phyloP scores from a whole-genome alignment of 2,888 invertebrate species.

The Apamea monoglypha region DNA sequence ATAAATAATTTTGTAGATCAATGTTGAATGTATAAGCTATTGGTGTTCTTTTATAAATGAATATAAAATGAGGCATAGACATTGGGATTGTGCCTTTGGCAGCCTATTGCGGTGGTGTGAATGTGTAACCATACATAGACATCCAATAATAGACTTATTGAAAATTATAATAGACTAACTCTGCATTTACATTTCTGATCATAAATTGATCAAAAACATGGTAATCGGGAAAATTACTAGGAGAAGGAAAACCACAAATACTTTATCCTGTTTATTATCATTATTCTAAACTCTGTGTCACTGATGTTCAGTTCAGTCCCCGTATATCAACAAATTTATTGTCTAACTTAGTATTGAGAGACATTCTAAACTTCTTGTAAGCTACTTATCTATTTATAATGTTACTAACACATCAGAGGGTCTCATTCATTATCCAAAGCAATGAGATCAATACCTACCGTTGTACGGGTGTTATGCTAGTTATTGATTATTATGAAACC shows the following conservation, averaged over 20 bases:
- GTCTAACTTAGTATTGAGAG: not conserved
- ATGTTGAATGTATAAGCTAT: not conserved
- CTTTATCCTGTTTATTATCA: constrained; percentile 13
- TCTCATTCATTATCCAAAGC: not conserved
- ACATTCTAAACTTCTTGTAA: constrained; percentile 4
- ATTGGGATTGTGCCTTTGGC: not conserved
- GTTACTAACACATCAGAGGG: not conserved
- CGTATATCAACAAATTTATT: not conserved
- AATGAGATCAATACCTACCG: not conserved
- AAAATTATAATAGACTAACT: not conserved
- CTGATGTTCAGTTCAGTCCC: not conserved
- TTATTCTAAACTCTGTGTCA: constrained; percentile 6
- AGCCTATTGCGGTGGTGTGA: not conserved
- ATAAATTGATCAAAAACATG: not conserved
- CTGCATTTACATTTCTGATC: not conserved
- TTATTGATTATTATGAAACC: not conserved
- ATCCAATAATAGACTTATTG: not conserved
- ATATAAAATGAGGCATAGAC: too few species aligned
- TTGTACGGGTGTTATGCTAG: not conserved
- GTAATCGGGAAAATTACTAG: not conserved
- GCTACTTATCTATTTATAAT: not conserved
- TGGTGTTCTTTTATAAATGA: not conserved
- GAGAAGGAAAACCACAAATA: constrained; percentile 16
- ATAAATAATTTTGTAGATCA: not conserved
- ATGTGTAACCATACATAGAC: not conserved